Conservation (phyloP, 2,113 vertebrate genomes). For the Marcusenius ussheri region DNA sequence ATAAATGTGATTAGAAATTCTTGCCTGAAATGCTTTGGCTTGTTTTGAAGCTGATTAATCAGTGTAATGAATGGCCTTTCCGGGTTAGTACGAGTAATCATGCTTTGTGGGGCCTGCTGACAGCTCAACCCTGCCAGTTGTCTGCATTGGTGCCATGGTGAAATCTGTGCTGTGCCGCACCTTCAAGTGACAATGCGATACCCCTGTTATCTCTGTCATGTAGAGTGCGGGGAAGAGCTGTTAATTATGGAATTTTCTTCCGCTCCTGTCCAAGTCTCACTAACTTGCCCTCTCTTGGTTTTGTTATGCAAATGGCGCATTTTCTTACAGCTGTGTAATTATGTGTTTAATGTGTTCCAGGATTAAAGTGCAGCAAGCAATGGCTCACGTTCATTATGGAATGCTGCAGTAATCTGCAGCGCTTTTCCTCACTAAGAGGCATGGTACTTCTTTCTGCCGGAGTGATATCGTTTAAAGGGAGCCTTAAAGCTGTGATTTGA, state of each 20-base stretch:
- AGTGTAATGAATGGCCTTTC: background rate
- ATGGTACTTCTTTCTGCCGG: constrained; percentile 1
- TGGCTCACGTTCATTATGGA: constrained; percentile 27
- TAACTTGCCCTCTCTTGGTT: constrained; percentile 26
- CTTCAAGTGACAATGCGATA: constrained; percentile 20
- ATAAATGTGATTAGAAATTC: background rate
- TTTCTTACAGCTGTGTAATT: constrained; percentile 50
- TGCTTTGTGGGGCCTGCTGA: background rate
- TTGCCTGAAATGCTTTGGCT: background rate
- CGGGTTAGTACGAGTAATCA: background rate
- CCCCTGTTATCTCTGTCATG: constrained; percentile 7
- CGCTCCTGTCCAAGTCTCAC: constrained; percentile 23
- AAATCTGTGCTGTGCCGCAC: constrained; percentile 15
- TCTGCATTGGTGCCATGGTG: background rate
- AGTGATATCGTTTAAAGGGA: constrained; percentile 28
- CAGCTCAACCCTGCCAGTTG: background rate
- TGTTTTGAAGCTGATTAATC: background rate
- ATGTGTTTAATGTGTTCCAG: constrained; percentile 47
- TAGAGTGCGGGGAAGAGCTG: constrained; percentile 13
- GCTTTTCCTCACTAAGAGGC: constrained; percentile 7
- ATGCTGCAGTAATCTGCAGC: constrained; percentile 27
- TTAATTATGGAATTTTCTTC: constrained; percentile 34
- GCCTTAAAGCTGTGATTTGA: constrained; percentile 24
- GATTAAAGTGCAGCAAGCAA: constrained; percentile 46
- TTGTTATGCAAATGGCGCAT: constrained; percentile 49